A percentile compares a stretch with the other conserved stretches of the same genome.
Conservation (phyloP, 2,113 vertebrate genomes). For the Pygoscelis antarcticus region DNA sequence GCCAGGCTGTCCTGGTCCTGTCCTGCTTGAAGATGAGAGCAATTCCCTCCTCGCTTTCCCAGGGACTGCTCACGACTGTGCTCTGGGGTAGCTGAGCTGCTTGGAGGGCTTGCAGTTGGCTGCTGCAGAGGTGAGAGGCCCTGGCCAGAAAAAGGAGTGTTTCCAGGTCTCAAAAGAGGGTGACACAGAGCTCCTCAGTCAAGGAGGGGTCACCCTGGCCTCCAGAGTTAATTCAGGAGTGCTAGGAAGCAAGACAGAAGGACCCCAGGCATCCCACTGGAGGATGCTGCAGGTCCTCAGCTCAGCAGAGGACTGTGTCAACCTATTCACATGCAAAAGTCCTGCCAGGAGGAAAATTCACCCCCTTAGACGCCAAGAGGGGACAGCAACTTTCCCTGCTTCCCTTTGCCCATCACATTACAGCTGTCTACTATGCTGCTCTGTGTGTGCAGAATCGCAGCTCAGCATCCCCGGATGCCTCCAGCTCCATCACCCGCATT, state of each 20-base stretch:
- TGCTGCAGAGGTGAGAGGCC: background rate
- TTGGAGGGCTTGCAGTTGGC: background rate
- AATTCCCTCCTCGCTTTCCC: background rate
- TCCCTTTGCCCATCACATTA: background rate
- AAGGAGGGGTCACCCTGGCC: background rate
- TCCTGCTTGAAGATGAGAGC: background rate
- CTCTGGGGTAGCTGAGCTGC: background rate
- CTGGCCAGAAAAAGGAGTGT: background rate
- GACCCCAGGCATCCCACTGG: background rate
- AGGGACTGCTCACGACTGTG: accelerated
- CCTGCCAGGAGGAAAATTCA: background rate
- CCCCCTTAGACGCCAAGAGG: background rate
- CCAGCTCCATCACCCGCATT: constrained; percentile 25
- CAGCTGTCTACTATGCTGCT: background rate
- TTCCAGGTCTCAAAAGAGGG: background rate
- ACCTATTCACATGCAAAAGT: background rate
- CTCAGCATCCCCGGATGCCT: constrained; percentile 12
- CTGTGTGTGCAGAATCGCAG: background rate
- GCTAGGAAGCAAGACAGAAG: background rate
- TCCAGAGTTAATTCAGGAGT: background rate
- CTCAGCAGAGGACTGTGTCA: background rate
- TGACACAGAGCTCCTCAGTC: background rate
- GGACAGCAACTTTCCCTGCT: background rate
- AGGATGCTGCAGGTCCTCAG: background rate
- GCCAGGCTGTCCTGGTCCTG: background rate